Evolutionary conservation across 2,888 invertebrate species (phyloP).

Genomic region (Lithophane socia): DNA sequence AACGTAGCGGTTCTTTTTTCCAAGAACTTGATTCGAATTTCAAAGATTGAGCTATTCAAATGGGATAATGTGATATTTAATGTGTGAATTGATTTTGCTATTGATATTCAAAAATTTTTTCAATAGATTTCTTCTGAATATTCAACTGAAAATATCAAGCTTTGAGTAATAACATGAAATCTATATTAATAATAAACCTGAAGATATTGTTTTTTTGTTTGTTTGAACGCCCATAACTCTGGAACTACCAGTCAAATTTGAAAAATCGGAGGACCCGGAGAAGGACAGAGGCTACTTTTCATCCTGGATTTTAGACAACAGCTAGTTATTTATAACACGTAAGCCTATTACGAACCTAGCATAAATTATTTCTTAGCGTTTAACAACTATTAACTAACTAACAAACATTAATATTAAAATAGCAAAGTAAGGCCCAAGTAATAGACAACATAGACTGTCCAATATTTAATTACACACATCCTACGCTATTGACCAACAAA

Average conservation of each 20-base stretch:
- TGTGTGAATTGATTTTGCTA: background rate
- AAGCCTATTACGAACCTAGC: background rate
- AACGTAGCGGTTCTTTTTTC: slow-evolving; percentile 1
- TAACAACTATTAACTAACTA: background rate
- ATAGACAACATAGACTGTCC: background rate
- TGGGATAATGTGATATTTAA: background rate
- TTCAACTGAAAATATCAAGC: background rate
- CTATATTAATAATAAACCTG: no score
- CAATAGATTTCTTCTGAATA: background rate
- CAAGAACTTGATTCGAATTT: slow-evolving; percentile 4
- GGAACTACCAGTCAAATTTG: no score
- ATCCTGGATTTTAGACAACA: no score
- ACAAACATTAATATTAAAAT: background rate
- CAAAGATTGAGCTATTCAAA: background rate
- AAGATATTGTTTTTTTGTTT: no score
- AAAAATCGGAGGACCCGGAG: no score
- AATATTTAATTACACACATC: background rate
- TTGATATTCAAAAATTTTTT: background rate
- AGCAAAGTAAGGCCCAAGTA: background rate
- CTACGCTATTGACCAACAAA: slow-evolving; percentile 4
- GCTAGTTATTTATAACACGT: no score
- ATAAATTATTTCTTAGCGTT: background rate
- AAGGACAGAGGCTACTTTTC: no score
- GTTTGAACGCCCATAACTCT: no score
- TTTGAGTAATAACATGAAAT: background rate